Conservation (phyloP, 2,888 invertebrate species). For the Volucella inanis region DNA sequence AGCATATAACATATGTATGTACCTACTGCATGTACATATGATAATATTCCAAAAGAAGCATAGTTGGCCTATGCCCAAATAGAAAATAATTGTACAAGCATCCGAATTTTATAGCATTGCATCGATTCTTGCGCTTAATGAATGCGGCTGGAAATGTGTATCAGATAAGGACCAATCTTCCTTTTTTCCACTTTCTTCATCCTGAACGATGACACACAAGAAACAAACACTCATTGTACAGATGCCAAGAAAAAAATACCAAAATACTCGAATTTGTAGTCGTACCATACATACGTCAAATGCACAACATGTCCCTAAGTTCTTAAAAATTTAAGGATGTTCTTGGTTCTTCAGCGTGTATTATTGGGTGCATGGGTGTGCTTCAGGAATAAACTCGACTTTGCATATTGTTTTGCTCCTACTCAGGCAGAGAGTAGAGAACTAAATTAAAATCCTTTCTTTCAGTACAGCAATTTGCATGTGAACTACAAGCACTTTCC, state of each 20-base stretch:
- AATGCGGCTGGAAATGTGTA: constrained; percentile 26
- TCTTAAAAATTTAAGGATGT: constrained; percentile 65
- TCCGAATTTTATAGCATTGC: constrained; percentile 39
- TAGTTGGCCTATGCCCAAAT: constrained; percentile 40
- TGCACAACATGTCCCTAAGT: constrained; percentile 56
- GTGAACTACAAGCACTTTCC: constrained; percentile 28
- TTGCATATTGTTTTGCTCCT: constrained; percentile 67
- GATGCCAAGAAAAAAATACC: constrained; percentile 8
- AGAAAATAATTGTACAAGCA: constrained; percentile 31
- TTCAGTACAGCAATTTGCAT: constrained; percentile 65
- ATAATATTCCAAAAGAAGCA: not conserved
- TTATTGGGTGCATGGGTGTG: not conserved
- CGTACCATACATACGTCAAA: constrained; percentile 33
- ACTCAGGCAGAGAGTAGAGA: constrained; percentile 38
- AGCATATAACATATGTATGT: too few species aligned
- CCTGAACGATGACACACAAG: constrained; percentile 39
- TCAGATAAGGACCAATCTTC: constrained; percentile 5
- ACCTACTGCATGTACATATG: too few species aligned
- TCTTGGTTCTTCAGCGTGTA: constrained; percentile 25
- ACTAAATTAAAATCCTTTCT: constrained; percentile 73
- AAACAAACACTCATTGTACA: not conserved
- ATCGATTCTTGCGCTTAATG: not conserved
- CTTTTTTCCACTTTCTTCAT: not conserved
- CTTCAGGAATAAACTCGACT: constrained; percentile 29
- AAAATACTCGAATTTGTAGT: constrained; percentile 8